These are phyloP conservation scores for Saguinus midas DNA, from an alignment of 2,113 vertebrate genomes.

Conservation along the genomic window DNA sequence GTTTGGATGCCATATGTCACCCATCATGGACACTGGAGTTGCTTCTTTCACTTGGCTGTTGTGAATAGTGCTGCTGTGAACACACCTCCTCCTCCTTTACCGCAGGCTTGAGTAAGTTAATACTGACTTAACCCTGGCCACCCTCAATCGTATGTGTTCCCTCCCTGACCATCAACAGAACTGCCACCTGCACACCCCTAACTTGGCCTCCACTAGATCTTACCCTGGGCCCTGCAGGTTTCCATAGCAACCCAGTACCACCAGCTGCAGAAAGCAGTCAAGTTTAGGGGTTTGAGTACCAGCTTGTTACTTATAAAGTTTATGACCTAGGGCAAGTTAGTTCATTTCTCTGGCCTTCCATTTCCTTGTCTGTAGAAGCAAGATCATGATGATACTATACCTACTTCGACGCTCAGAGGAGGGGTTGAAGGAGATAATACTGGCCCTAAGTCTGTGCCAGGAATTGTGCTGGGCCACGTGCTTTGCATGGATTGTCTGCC, in stretches of 20 bases:
- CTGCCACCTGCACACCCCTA: not conserved
- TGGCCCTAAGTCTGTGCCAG: not conserved
- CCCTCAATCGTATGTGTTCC: not conserved
- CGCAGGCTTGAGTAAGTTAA: not conserved
- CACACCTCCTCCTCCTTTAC: not conserved
- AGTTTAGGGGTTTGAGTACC: not conserved
- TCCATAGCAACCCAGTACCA: not conserved
- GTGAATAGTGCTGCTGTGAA: fast-evolving
- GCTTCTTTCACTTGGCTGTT: not conserved
- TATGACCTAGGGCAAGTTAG: not conserved
- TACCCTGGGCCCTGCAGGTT: not conserved
- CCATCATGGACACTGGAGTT: not conserved
- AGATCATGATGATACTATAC: not conserved
- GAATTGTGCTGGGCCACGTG: not conserved
- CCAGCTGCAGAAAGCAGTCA: not conserved
- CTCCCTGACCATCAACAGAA: not conserved
- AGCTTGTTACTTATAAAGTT: not conserved
- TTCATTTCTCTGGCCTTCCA: not conserved
- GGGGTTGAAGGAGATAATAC: not conserved
- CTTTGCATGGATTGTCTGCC: not conserved
- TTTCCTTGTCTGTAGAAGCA: not conserved
- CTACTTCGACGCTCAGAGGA: not conserved
- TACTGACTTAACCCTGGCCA: too few relatives aligned
- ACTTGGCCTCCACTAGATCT: not conserved
- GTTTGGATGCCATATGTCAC: not conserved